A percentile compares a stretch with the other conserved stretches of the same genome.
phyloP scores from a whole-genome alignment of 2,113 vertebrate species.

The Colistium nudipinnis region DNA sequence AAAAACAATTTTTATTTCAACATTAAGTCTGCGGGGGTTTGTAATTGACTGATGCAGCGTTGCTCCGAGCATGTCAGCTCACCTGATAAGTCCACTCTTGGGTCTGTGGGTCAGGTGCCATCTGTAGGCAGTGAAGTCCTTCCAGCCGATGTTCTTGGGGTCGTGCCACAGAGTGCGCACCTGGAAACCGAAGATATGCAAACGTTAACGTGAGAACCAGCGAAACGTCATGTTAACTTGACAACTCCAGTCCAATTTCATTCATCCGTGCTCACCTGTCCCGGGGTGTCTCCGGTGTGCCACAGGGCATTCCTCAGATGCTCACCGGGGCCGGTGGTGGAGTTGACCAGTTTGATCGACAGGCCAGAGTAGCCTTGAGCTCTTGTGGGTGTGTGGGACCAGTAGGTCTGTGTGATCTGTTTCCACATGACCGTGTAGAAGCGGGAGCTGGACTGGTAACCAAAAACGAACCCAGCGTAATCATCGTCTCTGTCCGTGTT shows the following conservation, averaged over 20 bases:
- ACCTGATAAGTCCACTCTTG: slow-evolving; percentile 97
- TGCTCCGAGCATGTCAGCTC: slow-evolving; percentile 35
- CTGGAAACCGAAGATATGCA: slow-evolving; percentile 70
- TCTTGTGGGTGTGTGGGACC: slow-evolving; percentile 92
- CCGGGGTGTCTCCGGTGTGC: slow-evolving; percentile 96
- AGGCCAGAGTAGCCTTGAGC: slow-evolving; percentile 97
- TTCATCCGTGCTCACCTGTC: slow-evolving; percentile 84
- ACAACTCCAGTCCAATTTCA: not conserved
- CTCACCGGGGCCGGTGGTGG: slow-evolving; percentile 97
- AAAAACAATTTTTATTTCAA: slow-evolving; percentile 18
- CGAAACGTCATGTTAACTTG: not conserved
- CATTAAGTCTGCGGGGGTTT: not conserved
- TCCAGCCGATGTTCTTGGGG: slow-evolving; percentile 97
- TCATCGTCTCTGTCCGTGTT: slow-evolving; percentile 98
- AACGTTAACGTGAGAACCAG: not conserved
- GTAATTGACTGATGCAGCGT: not conserved
- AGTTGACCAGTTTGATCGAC: slow-evolving; percentile 98
- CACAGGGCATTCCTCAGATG: slow-evolving; percentile 97
- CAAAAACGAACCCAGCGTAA: slow-evolving; percentile 97
- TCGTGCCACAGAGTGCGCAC: slow-evolving; percentile 98
- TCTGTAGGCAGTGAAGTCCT: slow-evolving; percentile 98
- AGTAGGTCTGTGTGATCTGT: slow-evolving; percentile 98
- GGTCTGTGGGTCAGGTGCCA: slow-evolving; percentile 97
- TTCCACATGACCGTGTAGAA: slow-evolving; percentile 99
- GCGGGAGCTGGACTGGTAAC: slow-evolving; percentile 97